A percentile compares a stretch with the other conserved stretches of the same genome.
Conservation (phyloP, 2,797 vertebrate genomes). For the Alfaro cultratus region DNA sequence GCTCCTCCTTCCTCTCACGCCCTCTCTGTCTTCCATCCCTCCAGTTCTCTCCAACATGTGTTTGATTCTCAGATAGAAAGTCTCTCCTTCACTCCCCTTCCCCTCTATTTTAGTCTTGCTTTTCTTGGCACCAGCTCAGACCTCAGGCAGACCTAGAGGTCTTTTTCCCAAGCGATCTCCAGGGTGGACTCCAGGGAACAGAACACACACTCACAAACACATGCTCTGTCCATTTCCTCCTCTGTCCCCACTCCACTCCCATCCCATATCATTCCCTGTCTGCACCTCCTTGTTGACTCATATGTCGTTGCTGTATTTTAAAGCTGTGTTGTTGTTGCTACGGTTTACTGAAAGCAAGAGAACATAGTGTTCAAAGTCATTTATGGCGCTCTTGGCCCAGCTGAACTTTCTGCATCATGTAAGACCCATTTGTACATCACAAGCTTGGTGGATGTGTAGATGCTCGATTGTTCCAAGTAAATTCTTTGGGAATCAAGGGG, state of each 20-base stretch:
- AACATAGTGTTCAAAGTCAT: constrained; percentile 56
- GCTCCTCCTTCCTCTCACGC: constrained; percentile 74
- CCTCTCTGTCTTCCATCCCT: constrained; percentile 57
- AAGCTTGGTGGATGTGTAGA: constrained; percentile 45
- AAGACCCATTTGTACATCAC: constrained; percentile 23
- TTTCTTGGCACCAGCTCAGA: constrained; percentile 91
- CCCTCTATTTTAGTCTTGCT: constrained; percentile 94
- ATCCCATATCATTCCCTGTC: constrained; percentile 61
- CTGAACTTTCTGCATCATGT: constrained; percentile 27
- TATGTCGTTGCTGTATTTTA: constrained; percentile 31
- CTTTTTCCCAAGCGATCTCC: constrained; percentile 93
- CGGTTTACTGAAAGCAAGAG: constrained; percentile 41
- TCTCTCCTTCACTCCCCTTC: constrained; percentile 39
- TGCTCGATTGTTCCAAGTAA: constrained; percentile 46
- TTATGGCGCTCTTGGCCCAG: constrained; percentile 28
- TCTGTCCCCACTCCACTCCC: constrained; percentile 43
- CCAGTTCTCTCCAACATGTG: constrained; percentile 79
- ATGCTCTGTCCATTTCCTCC: constrained; percentile 70
- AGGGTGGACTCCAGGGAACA: constrained; percentile 73
- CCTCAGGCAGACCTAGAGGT: constrained; percentile 92
- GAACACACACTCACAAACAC: constrained; percentile 55
- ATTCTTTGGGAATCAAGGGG: constrained; percentile 31
- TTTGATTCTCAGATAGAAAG: constrained; percentile 67
- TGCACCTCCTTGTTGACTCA: constrained; percentile 62
- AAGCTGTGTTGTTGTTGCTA: constrained; percentile 24